phyloP scores from a whole-genome alignment of 2,888 invertebrate genomes.

The Pherbina coryleti region DNA sequence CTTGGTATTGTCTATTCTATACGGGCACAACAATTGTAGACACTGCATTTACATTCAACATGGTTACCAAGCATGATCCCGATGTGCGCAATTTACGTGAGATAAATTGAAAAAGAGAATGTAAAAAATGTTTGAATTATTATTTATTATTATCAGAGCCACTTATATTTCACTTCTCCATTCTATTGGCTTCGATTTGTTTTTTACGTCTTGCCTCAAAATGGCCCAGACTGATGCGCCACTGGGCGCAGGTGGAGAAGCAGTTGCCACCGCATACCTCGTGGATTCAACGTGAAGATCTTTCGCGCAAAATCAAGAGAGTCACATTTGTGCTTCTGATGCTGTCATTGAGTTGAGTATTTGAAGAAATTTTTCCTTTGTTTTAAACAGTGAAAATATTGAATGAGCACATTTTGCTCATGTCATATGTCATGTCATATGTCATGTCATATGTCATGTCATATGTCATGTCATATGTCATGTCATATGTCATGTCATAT shows the following conservation, averaged over 20 bases:
- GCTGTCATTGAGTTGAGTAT: constrained; percentile 58
- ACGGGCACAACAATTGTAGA: constrained; percentile 55
- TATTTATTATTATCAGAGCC: constrained; percentile 56
- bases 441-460: too few species aligned
- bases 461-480: too few species aligned
- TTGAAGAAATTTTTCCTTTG: too few species aligned
- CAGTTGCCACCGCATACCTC: constrained; percentile 52
- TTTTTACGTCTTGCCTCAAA: constrained; percentile 68
- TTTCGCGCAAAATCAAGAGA: constrained; percentile 53
- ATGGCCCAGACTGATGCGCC: constrained; percentile 64
- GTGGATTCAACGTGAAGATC: constrained; percentile 52
- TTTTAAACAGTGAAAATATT: too few species aligned
- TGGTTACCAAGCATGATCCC: constrained; percentile 51
- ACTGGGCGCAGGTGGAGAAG: constrained; percentile 61
- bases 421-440: too few species aligned
- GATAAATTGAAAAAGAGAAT: constrained; percentile 30
- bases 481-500: too few species aligned
- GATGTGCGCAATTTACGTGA: constrained; percentile 64
- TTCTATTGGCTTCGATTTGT: constrained; percentile 55
- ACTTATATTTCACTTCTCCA: constrained; percentile 62
- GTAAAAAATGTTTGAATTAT: neutral
- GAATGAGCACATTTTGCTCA: too few species aligned
- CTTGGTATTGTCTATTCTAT: constrained; percentile 58
- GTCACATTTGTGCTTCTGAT: constrained; percentile 57
- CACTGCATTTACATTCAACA: constrained; percentile 52